Evolutionary conservation across 2,113 vertebrate genomes (phyloP).

Genomic region (Sprattus sprattus): DNA sequence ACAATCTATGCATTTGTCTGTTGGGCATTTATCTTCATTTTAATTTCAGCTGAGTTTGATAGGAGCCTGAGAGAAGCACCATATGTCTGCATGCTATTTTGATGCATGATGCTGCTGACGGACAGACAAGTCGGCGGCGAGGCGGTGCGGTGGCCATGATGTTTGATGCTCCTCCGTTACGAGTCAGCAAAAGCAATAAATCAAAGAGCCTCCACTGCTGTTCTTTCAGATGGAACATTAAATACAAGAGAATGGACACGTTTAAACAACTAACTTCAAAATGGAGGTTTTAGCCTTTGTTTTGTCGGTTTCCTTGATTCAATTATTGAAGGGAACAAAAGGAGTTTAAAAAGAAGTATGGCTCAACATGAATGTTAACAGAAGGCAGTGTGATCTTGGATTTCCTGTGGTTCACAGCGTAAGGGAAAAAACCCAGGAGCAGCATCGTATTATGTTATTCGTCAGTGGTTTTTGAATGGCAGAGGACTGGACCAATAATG

Average conservation of each 20-base stretch:
- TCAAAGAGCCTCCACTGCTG: conserved; percentile 51
- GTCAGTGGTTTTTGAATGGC: not conserved
- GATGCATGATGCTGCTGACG: conserved; percentile 51
- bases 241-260: not conserved
- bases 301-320: conserved; percentile 39
- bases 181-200: conserved; percentile 59
- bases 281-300: conserved; percentile 15
- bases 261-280: conserved; percentile 16
- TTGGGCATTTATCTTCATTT: conserved; percentile 42
- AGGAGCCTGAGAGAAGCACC: conserved; percentile 56
- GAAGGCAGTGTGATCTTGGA: not conserved
- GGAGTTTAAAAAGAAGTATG: not conserved
- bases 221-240: not conserved
- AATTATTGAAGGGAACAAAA: not conserved
- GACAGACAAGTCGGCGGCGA: conserved; percentile 40
- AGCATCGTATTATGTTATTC: not conserved
- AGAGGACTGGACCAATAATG: conserved; percentile 15
- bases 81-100: conserved; percentile 61
- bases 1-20: conserved; percentile 44
- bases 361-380: not conserved
- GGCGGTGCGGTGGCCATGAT: conserved; percentile 32
- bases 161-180: conserved; percentile 62
- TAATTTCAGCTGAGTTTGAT: conserved; percentile 43
- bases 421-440: not conserved
- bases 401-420: not conserved